Percentiles rank a stretch among this genome's conserved stretches.
phyloP scores from a whole-genome alignment of 2,113 vertebrate species.

The Desmodus rotundus region DNA sequence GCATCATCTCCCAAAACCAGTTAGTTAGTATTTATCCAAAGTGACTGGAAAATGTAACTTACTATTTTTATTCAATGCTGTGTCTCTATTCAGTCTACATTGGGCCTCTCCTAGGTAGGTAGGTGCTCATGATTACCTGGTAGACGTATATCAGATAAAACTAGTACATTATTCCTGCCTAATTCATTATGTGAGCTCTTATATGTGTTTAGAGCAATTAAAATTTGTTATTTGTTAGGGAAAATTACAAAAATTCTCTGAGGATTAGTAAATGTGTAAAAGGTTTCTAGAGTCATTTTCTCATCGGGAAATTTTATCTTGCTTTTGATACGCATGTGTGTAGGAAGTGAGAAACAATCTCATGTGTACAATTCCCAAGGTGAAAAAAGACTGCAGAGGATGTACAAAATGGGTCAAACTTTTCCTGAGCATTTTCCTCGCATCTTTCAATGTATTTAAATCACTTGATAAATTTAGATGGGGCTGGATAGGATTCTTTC shows the following conservation, averaged over 20 bases:
- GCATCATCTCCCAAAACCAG: neutral
- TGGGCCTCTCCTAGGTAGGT: neutral
- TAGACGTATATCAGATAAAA: neutral
- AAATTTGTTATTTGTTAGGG: neutral
- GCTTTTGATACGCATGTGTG: neutral
- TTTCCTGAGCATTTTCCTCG: neutral
- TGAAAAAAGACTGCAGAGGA: neutral
- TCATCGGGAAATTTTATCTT: neutral
- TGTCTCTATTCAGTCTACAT: neutral
- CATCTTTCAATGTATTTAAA: neutral
- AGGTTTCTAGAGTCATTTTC: neutral
- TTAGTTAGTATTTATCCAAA: neutral
- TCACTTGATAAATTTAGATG: neutral
- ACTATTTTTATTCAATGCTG: neutral
- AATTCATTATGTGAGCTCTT: neutral
- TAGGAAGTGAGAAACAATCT: neutral
- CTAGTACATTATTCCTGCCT: neutral
- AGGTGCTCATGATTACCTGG: neutral
- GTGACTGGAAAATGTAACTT: neutral
- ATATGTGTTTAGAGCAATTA: neutral
- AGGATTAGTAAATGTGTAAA: neutral
- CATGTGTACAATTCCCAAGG: neutral
- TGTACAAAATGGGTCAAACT: neutral
- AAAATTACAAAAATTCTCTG: neutral
- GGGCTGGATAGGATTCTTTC: neutral